Conservation (phyloP, 2,113 vertebrate genomes). For the Telmatochromis sp. region DNA sequence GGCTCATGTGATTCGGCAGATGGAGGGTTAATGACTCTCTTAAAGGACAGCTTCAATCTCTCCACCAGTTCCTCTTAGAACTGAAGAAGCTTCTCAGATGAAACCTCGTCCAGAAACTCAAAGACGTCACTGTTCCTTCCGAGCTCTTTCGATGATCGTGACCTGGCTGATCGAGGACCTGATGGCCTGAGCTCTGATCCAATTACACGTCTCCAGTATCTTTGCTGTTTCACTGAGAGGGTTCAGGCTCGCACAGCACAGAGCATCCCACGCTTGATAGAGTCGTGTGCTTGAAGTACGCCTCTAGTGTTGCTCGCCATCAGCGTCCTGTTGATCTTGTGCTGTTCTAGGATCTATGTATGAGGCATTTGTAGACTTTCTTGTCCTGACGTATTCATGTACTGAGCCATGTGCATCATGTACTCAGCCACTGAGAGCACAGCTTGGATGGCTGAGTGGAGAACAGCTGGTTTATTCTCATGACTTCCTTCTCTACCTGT, state of each 20-base stretch:
- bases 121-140: neutral
- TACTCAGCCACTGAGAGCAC: neutral
- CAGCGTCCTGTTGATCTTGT: neutral
- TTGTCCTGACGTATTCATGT: neutral
- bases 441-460: neutral
- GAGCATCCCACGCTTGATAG: neutral
- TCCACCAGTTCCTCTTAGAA: neutral
- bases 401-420: neutral
- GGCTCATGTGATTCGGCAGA: neutral
- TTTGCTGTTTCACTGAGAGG: neutral
- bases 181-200: neutral
- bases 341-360: rapidly evolving
- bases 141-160: neutral
- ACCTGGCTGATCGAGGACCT: neutral
- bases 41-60: neutral
- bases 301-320: neutral
- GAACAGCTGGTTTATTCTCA: neutral
- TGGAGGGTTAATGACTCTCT: neutral
- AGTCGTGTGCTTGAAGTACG: neutral
- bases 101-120: neutral
- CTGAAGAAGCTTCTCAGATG: neutral
- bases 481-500: neutral
- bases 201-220: neutral
- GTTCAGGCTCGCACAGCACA: neutral
- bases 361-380: neutral